These are phyloP conservation scores for Scaptomyza pallida DNA, from an alignment of 1,140 invertebrate genomes.

Conservation along the genomic window DNA sequence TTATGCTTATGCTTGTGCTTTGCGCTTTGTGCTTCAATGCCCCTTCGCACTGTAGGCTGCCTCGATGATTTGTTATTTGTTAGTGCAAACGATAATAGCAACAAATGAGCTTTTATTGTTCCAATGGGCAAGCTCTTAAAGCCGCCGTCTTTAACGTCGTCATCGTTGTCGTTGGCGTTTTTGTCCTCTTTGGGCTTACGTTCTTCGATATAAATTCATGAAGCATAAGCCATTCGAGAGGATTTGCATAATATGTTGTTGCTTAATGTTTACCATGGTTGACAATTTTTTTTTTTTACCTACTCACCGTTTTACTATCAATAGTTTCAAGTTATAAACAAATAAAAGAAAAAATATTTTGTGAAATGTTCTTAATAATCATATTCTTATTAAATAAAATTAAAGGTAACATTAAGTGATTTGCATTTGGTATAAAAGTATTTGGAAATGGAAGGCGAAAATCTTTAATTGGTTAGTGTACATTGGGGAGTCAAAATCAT, in stretches of 20 bases:
- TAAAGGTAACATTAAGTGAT: no score
- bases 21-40: slow-evolving; percentile 9
- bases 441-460: no score
- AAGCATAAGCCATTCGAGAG: slow-evolving; percentile 76
- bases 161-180: no score
- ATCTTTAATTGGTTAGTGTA: no score
- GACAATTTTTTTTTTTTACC: background rate
- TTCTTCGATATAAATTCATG: slow-evolving; percentile 79
- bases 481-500: no score
- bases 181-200: slow-evolving; percentile 45
- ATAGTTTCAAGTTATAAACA: background rate
- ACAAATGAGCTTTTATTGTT: slow-evolving; percentile 83
- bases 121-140: slow-evolving; percentile 62
- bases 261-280: background rate
- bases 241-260: slow-evolving; percentile 77
- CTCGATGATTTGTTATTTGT: slow-evolving; percentile 80
- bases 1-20: slow-evolving; percentile 7
- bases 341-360: background rate
- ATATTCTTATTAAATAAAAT: no score
- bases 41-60: slow-evolving; percentile 16
- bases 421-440: no score
- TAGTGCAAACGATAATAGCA: slow-evolving; percentile 81
- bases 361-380: no score
- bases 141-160: no score
- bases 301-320: background rate